phyloP scores from a whole-genome alignment of 1,140 invertebrate species.

The Batillaria attramentaria region DNA sequence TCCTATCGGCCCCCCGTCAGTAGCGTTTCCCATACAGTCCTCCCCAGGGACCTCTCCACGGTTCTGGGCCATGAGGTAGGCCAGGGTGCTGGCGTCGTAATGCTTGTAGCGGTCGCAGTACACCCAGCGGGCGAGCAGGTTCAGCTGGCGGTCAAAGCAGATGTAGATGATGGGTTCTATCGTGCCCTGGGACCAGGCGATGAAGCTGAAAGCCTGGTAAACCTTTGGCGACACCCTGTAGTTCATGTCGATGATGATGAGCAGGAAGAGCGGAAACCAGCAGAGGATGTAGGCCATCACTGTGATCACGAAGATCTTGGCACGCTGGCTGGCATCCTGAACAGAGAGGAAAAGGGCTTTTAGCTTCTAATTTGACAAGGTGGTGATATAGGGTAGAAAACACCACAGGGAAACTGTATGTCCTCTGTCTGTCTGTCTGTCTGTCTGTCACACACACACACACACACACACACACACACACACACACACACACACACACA shows the following conservation, averaged over 20 bases:
- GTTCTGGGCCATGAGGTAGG: constrained; percentile 51
- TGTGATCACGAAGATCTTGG: constrained; percentile 66
- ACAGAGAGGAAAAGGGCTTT: too few relatives aligned
- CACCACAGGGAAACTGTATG: too few relatives aligned
- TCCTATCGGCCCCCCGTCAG: background rate
- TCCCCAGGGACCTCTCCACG: constrained; percentile 27
- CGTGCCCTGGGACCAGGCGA: constrained; percentile 69
- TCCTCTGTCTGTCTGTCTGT: background rate
- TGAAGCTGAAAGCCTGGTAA: constrained; percentile 69
- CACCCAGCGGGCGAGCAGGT: constrained; percentile 63
- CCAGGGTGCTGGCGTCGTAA: constrained; percentile 50
- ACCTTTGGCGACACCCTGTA: constrained; percentile 66
- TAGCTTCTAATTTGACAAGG: too few relatives aligned
- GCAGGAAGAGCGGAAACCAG: constrained; percentile 70
- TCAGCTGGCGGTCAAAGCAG: constrained; percentile 67
- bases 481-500: background rate
- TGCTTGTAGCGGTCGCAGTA: constrained; percentile 60
- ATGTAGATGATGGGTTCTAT: constrained; percentile 68
- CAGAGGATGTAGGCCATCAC: constrained; percentile 63
- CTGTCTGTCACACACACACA: background rate
- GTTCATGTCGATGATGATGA: constrained; percentile 66
- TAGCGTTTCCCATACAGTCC: background rate
- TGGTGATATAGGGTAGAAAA: too few relatives aligned
- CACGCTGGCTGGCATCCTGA: constrained; percentile 62
- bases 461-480: background rate